phyloP scores from a whole-genome alignment of 2,113 vertebrate species.

The Numida meleagris region DNA sequence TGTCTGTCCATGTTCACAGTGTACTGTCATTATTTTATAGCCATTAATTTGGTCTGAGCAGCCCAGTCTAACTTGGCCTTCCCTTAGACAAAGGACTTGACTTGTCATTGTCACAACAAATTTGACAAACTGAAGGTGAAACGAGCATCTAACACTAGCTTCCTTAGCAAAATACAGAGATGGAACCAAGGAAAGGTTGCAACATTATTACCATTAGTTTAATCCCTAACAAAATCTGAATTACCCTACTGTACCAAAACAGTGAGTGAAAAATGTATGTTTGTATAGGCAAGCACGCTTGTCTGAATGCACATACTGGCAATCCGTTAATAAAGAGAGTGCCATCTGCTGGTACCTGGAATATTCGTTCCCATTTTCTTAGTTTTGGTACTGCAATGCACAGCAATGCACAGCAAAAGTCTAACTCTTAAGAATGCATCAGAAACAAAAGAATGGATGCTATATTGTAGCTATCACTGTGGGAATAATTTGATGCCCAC shows the following conservation, averaged over 20 bases:
- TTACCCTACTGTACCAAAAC: fast-evolving
- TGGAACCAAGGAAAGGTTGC: neutral
- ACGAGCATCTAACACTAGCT: fast-evolving
- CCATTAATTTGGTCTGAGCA: neutral
- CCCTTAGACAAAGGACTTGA: neutral
- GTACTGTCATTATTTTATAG: neutral
- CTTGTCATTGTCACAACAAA: neutral
- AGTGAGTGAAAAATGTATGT: fast-evolving
- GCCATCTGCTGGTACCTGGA: neutral
- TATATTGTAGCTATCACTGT: fast-evolving
- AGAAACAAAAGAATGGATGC: fast-evolving
- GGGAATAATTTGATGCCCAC: fast-evolving
- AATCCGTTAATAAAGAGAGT: neutral
- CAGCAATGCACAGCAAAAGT: neutral
- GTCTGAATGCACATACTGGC: fast-evolving
- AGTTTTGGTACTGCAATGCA: fast-evolving
- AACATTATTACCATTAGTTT: fast-evolving
- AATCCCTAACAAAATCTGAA: neutral
- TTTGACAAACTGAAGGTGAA: neutral
- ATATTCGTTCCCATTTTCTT: fast-evolving
- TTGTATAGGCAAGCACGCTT: fast-evolving
- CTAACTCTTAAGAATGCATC: neutral
- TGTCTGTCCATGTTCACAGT: neutral
- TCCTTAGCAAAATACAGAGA: neutral
- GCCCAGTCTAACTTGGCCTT: neutral